phyloP scores from a whole-genome alignment of 2,113 vertebrate species.

The Chlorodrepanis virens region DNA sequence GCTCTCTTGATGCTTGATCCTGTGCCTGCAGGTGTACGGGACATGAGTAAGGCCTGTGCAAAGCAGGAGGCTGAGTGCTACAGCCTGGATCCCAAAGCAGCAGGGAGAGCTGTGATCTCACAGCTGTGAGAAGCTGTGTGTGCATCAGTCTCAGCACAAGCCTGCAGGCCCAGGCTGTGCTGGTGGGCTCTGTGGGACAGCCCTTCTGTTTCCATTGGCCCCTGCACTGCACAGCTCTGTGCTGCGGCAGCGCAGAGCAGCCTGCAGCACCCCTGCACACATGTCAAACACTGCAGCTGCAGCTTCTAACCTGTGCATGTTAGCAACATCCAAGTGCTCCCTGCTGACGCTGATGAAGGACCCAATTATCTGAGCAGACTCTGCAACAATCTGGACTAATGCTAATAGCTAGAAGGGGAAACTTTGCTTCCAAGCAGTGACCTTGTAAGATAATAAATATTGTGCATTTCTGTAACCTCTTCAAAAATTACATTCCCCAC shows the following conservation, averaged over 20 bases:
- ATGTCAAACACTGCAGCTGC: accelerated
- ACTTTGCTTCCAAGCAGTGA: not conserved
- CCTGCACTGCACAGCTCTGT: not conserved
- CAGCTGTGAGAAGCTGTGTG: not conserved
- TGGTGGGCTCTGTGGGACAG: not conserved
- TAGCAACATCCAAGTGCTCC: not conserved
- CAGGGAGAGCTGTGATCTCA: not conserved
- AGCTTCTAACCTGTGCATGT: not conserved
- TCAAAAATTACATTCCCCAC: not conserved
- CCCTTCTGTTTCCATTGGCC: not conserved
- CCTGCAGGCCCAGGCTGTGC: not conserved
- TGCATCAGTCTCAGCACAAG: not conserved
- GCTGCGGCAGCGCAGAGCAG: not conserved
- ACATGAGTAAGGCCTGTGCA: not conserved
- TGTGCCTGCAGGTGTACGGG: not conserved
- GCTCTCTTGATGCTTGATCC: not conserved
- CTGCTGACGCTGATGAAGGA: not conserved
- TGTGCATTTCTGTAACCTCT: not conserved
- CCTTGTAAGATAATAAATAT: not conserved
- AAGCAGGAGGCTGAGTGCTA: not conserved
- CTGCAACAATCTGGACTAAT: not conserved
- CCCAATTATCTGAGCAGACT: not conserved
- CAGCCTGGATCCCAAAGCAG: not conserved
- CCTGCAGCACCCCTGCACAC: not conserved
- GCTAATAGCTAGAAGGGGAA: not conserved